Evolutionary conservation across 2,113 vertebrate species (phyloP), one percentile per base, ranked within the genome.

Genomic region (Petrocephalus zakoni): DNA sequence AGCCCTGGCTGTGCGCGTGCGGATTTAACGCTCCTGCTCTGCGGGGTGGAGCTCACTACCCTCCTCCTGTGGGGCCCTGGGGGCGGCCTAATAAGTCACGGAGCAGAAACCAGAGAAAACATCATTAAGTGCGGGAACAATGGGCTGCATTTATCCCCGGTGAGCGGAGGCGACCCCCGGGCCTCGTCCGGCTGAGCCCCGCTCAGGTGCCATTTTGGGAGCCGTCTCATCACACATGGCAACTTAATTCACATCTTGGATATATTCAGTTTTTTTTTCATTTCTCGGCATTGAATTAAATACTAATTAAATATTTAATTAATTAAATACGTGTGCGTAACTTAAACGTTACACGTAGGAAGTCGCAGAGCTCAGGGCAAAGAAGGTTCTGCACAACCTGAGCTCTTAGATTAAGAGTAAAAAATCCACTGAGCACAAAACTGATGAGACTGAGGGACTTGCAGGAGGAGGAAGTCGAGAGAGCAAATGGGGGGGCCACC

Each of bases 241-340:
- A n/a, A n/a, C 42, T 42, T 42, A 42, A 3, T 42, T 42, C 42
- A 42, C 42, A 42, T 42, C 42, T 42, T 3, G 42, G 42, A 42
- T 3, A 42, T n/a, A n/a, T n/a, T n/a, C n/a, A n/a, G n/a, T n/a
- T n/a, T 42, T 9, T 9, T 86, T 86, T 78, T 89, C 89, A 92
- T 46, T 85, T 87, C 61, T 68, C 61, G 21, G 61, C 7, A 15
- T 53, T 53, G 21, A 46, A 49, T 51, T 42, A 42, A 42, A 42
- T 42, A 42, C 42, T 3, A 42, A 42, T 42, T 42, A 42, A 42
- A 42, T 42, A 42, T 42, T 42, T 3, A 42, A 3, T 42, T 1
- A 42, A 87, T 92, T 93, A 5, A 72, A 91, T 90, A 86, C 86
- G 91, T 90, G 89, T 88, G 58, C 84, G 88, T 87, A 89, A 90